Evolutionary conservation across 2,797 vertebrate genomes (phyloP).

Genomic region (Diceros bicornis): DNA sequence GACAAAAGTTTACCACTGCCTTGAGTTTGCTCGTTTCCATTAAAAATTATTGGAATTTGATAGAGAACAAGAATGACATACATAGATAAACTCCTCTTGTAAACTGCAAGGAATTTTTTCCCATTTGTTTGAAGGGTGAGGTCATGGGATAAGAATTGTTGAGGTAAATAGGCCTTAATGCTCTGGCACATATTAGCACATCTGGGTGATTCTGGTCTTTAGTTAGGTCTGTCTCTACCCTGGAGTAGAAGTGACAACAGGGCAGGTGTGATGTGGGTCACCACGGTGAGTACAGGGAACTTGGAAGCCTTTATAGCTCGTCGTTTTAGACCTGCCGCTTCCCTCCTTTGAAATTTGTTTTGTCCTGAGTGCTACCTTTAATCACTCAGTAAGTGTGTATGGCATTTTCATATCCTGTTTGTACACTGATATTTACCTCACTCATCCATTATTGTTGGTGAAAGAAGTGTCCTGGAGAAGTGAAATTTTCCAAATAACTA

Average conservation of each 20-base stretch:
- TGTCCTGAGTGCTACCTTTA: neutral
- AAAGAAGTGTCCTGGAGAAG: neutral
- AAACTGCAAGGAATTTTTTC: neutral
- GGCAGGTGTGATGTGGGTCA: neutral
- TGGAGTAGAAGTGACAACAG: neutral
- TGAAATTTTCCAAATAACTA: neutral
- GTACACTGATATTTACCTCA: neutral
- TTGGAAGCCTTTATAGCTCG: neutral
- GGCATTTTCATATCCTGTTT: neutral
- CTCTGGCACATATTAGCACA: neutral
- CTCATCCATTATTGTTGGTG: neutral
- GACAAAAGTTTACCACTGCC: neutral
- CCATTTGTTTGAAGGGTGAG: conserved; percentile 37
- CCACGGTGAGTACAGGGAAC: neutral
- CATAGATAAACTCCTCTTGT: neutral
- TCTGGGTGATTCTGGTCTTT: neutral
- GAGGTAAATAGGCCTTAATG: neutral
- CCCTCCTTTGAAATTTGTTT: neutral
- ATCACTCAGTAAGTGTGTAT: neutral
- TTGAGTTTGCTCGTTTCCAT: neutral
- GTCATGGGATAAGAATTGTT: neutral
- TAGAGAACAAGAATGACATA: neutral
- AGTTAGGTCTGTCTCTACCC: neutral
- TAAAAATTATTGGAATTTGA: conserved; percentile 44
- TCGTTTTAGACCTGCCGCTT: neutral